A percentile compares a stretch with the other conserved stretches of the same genome.
phyloP scores from a whole-genome alignment of 64 coral and sea anemone species.

The Acropora tenuis region DNA sequence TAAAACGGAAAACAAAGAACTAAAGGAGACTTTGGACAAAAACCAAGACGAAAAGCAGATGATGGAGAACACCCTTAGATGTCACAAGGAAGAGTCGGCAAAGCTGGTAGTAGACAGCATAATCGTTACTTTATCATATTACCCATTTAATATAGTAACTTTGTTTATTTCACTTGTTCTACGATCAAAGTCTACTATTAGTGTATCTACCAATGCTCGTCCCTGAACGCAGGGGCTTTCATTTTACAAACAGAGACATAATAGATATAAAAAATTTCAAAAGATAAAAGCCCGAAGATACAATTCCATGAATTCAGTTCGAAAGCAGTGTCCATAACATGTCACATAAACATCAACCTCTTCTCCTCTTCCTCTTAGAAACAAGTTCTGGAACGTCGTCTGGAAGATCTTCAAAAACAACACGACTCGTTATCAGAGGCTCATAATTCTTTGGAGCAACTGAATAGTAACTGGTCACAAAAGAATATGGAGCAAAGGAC shows the following conservation, averaged over 20 bases:
- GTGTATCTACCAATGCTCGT: no score
- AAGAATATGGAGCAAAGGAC: constrained; percentile 30
- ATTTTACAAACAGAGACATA: no score
- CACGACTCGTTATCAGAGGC: constrained; percentile 50
- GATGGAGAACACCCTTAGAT: constrained; percentile 3
- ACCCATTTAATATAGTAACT: no score
- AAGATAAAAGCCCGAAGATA: no score
- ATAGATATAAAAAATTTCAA: neutral
- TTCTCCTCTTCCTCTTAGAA: constrained; percentile 33
- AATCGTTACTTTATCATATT: no score
- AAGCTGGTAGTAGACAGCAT: neutral
- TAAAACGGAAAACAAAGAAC: constrained; percentile 63
- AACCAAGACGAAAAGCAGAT: constrained; percentile 16
- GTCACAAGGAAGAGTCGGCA: neutral
- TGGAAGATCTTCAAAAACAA: constrained; percentile 43
- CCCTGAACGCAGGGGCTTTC: no score
- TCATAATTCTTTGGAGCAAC: constrained; percentile 78
- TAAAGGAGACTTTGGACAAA: constrained; percentile 28
- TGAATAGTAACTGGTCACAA: constrained; percentile 57
- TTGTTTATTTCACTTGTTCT: no score
- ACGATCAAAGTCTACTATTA: no score
- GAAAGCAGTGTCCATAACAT: no score
- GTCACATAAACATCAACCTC: no score
- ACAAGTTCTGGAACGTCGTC: constrained; percentile 25
- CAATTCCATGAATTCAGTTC: no score